Evolutionary conservation across 2,888 invertebrate species (phyloP).

Genomic region (Pyrrhosoma nymphula): DNA sequence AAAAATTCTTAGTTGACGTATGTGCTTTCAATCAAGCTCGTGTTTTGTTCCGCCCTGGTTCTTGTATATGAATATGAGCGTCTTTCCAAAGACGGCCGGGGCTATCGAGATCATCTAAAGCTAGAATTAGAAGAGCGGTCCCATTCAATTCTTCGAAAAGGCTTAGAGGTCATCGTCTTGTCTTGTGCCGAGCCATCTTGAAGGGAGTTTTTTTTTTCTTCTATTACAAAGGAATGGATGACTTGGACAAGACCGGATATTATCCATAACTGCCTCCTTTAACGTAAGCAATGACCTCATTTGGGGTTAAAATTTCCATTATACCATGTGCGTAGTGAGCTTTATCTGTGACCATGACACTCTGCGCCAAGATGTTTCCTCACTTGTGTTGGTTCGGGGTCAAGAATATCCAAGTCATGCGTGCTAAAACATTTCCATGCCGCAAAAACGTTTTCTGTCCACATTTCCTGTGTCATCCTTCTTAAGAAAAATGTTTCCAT

Average conservation of each 20-base stretch:
- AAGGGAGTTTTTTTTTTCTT: neutral
- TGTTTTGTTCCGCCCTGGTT: neutral
- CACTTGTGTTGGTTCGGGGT: neutral
- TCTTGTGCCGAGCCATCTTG: neutral
- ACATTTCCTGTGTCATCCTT: neutral
- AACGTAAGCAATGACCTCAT: neutral
- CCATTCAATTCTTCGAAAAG: neutral
- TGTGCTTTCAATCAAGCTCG: neutral
- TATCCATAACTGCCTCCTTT: neutral
- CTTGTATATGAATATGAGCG: neutral
- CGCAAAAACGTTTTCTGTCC: neutral
- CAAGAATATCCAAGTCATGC: neutral
- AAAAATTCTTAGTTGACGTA: neutral
- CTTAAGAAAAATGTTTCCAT: neutral
- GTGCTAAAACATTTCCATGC: neutral
- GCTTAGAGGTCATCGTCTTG: neutral
- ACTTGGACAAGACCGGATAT: neutral
- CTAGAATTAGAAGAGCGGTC: neutral
- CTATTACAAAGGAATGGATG: neutral
- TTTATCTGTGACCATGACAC: constrained; percentile 4
- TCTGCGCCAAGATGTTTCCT: neutral
- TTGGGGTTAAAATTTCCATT: constrained; percentile 28
- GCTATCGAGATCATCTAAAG: neutral
- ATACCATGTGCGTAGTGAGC: neutral
- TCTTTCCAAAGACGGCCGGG: neutral